phyloP scores from a whole-genome alignment of 2,888 invertebrate genomes.

The Stratiomys singularior region DNA sequence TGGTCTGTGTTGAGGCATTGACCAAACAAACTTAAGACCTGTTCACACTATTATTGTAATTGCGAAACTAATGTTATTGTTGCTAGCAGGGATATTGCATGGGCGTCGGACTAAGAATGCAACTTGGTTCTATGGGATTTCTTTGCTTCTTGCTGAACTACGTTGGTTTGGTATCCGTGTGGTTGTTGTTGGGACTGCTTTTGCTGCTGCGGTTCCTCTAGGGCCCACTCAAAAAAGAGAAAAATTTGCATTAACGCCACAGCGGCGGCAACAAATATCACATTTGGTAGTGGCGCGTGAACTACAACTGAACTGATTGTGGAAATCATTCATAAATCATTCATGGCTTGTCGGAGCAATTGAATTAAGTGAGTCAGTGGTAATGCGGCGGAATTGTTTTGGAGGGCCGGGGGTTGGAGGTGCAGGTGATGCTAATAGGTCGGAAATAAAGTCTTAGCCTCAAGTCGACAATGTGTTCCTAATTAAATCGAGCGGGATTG shows the following conservation, averaged over 20 bases:
- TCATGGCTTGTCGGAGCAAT: conserved; percentile 30
- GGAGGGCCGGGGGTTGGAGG: neutral
- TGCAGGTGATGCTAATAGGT: neutral
- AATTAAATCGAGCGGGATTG: neutral
- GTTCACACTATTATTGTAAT: conserved; percentile 3
- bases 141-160: neutral
- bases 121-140: neutral
- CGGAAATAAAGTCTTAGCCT: neutral
- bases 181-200: neutral
- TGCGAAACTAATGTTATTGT: conserved; percentile 22
- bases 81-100: conserved; percentile 17
- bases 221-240: conserved; percentile 19
- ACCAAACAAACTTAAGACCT: neutral
- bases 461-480: neutral
- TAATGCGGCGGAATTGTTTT: no score
- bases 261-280: conserved; percentile 31
- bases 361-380: conserved; percentile 1
- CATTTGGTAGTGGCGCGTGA: conserved; percentile 5
- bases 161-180: no score
- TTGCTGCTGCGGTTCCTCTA: neutral
- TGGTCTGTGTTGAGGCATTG: neutral
- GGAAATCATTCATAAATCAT: conserved; percentile 41
- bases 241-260: conserved; percentile 44
- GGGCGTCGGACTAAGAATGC: neutral
- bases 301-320: conserved; percentile 4